Base-by-base conservation (phyloP, 1,140 invertebrate genomes). In the Zaprionus vittiger region DNA sequence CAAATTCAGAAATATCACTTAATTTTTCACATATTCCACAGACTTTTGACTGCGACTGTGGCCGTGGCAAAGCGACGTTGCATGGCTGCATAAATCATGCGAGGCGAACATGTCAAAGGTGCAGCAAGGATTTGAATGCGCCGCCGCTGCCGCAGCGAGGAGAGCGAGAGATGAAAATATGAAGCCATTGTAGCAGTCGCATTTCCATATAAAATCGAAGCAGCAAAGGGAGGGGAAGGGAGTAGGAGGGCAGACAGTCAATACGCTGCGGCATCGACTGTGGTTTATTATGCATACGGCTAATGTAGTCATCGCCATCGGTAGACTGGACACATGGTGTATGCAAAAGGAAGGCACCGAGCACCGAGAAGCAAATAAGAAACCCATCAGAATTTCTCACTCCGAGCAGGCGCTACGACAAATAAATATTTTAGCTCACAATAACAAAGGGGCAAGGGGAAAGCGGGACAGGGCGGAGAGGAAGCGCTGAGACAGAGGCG, bases 351-450 rank as follows among this genome's bases (percentile, higher is more conserved):
- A 55, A 63, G 68, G 20, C 7, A 5, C 80, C 81, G 74, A 67
- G 66, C 76, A 66, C 77, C 81, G 85, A 81, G 73, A 77, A 85
- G 86, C 85, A 90, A 90, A 90, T 90, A 90, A 90, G 85, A 90
- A 90, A 90, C 85, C 85, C 85, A 90, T 90, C 85, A 90, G 85
- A 90, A 90, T 90, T 90, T 90, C 85, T 90, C 85, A 90, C 85
- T 90, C 85, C 81, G 86, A 41, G 70, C 79, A 90, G 85, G 85
- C 85, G 85, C 85, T 90, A 85, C 85, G 85, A 90, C 85, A 90
- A 90, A 90, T 90, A 90, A 90, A 90, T 90, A 90, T 90, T 90
- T 87, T 90, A 90, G 77, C 85, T 90, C 85, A 90, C 85, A 90
- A 82, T 85, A 90, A 90, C 85, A 85, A 89, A 86, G 78, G 52